Evolutionary conservation across 2,888 invertebrate genomes (phyloP).

Genomic region (Coecobrya sp.): DNA sequence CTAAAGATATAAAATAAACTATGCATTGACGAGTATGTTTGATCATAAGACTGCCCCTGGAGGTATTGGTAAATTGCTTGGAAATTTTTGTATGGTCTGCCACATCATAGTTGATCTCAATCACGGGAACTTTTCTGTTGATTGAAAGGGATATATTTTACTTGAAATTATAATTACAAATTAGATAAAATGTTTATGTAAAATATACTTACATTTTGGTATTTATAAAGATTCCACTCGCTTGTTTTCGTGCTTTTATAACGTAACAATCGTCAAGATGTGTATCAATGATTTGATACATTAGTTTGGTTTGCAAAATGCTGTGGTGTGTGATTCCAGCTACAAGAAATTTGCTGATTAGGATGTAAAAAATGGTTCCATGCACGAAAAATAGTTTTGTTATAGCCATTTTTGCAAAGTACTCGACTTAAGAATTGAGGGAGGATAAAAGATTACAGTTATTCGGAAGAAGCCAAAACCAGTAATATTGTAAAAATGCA

Average conservation of each 20-base stretch:
- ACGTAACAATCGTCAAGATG: conserved; percentile 53
- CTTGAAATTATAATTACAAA: too few relatives aligned
- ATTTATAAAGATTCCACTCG: not conserved
- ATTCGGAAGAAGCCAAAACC: too few relatives aligned
- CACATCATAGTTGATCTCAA: conserved; percentile 67
- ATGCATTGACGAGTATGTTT: conserved; percentile 82
- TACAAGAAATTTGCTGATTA: not conserved
- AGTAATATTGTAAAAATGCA: too few relatives aligned
- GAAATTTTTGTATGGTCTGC: not conserved
- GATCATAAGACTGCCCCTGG: conserved; percentile 20
- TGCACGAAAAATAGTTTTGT: not conserved
- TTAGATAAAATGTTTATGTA: too few relatives aligned
- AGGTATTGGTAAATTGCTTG: not conserved
- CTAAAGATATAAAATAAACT: conserved; percentile 71
- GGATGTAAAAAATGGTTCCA: not conserved
- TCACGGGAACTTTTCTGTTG: conserved; percentile 65
- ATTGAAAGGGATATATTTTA: not conserved
- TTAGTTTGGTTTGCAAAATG: not conserved
- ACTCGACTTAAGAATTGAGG: too few relatives aligned
- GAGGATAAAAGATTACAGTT: too few relatives aligned
- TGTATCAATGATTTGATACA: conserved; percentile 11
- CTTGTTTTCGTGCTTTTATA: conserved; percentile 15
- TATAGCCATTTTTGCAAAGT: too few relatives aligned
- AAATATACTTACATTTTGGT: conserved; percentile 39
- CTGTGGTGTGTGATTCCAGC: not conserved